Conservation (phyloP, 2,113 vertebrate genomes). For the Nesospiza acunhae region DNA sequence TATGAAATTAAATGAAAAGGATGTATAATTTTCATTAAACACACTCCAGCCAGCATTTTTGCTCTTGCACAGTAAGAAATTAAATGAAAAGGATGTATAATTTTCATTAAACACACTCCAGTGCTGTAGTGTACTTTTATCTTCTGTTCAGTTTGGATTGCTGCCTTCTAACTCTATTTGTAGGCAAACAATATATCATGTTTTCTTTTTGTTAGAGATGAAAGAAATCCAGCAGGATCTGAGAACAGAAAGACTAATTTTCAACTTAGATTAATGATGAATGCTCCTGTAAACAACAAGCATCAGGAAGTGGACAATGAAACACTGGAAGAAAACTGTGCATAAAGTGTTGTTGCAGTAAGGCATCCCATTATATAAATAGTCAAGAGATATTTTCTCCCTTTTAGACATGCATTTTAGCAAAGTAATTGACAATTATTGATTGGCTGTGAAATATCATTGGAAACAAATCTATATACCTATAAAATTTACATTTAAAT, state of each 20-base stretch:
- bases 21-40: background rate
- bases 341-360: background rate
- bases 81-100: background rate
- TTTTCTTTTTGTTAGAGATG: background rate
- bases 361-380: background rate
- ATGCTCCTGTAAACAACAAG: background rate
- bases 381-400: background rate
- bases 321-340: background rate
- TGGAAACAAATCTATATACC: background rate
- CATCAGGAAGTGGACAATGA: background rate
- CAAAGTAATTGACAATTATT: background rate
- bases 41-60: background rate
- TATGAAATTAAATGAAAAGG: background rate
- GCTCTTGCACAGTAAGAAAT: background rate
- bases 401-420: background rate
- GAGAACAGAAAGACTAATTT: background rate
- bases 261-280: background rate
- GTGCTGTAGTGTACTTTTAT: background rate
- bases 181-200: accelerated
- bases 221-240: background rate
- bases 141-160: background rate
- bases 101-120: background rate
- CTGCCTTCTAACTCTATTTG: background rate
- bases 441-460: background rate
- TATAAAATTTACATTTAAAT: background rate